Evolutionary conservation across 2,797 vertebrate genomes (phyloP).

Genomic region (Alcedo quadribrachys): DNA sequence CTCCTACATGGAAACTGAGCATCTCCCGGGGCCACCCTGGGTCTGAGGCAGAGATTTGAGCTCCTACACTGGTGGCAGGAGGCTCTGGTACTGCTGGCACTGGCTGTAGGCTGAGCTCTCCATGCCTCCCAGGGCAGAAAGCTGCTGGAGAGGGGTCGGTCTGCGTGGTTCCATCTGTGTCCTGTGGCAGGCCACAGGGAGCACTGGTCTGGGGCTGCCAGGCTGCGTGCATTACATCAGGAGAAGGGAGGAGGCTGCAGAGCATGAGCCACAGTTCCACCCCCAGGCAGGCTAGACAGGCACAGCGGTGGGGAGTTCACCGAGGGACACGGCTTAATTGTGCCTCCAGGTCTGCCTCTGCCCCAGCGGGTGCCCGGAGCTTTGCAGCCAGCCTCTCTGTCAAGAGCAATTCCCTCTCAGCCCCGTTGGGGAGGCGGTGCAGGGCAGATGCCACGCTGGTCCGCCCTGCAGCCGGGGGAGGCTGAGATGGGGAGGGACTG

Average conservation of each 20-base stretch:
- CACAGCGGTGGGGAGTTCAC: neutral
- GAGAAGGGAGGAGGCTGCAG: neutral
- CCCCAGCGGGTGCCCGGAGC: neutral
- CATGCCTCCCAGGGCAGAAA: rapidly evolving
- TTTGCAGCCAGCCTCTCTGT: neutral
- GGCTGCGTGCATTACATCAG: rapidly evolving
- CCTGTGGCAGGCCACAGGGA: neutral
- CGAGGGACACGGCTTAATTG: rapidly evolving
- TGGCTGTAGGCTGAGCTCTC: neutral
- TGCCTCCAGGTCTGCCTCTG: neutral
- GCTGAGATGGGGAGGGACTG: rapidly evolving
- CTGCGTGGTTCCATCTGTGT: rapidly evolving
- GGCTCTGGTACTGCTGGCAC: rapidly evolving
- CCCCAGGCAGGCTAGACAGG: neutral
- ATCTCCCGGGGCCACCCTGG: neutral
- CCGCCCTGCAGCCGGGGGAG: neutral
- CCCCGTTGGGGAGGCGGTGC: neutral
- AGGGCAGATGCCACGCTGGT: neutral
- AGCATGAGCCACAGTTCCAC: too few relatives aligned
- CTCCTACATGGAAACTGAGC: neutral
- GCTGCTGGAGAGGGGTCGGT: rapidly evolving
- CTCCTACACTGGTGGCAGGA: neutral
- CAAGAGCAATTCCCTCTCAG: neutral
- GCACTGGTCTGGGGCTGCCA: neutral
- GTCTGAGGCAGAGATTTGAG: neutral